These are phyloP conservation scores for Siniperca knerii DNA, from an alignment of 2,113 vertebrate genomes.

Conservation along the genomic window DNA sequence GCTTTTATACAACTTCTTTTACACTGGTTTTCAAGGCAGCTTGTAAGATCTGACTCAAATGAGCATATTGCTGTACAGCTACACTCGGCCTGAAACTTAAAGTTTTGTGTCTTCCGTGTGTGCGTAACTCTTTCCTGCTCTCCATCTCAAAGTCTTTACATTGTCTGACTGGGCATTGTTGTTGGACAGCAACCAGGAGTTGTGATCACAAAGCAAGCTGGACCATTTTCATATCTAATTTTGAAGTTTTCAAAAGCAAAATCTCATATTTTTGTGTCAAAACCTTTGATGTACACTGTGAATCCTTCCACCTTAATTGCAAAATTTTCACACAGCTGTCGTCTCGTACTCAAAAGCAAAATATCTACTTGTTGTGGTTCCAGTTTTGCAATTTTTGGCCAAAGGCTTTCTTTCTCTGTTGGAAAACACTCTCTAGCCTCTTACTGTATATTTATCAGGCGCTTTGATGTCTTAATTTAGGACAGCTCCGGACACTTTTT, in stretches of 20 bases:
- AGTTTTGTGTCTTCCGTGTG: conserved; percentile 2
- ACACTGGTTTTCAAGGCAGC: conserved; percentile 10
- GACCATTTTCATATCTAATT: neutral
- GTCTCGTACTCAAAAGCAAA: neutral
- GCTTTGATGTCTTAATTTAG: conserved; percentile 83
- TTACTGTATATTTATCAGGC: conserved; percentile 66
- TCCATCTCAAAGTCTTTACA: neutral
- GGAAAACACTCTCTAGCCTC: conserved; percentile 29
- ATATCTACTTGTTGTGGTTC: neutral
- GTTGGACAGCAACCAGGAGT: neutral
- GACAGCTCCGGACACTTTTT: conserved; percentile 66
- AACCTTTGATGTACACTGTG: neutral
- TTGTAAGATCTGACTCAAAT: neutral
- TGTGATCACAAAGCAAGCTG: neutral
- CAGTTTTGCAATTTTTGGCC: neutral
- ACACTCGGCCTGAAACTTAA: neutral
- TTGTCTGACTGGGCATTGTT: neutral
- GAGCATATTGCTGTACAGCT: neutral
- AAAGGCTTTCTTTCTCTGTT: conserved; percentile 29
- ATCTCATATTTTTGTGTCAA: neutral
- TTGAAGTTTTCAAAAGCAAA: neutral
- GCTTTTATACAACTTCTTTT: conserved; percentile 24
- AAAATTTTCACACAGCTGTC: neutral
- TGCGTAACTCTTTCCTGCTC: neutral
- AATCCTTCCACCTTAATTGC: neutral